phyloP scores from a whole-genome alignment of 1,140 invertebrate species.

The Bombus superbus region DNA sequence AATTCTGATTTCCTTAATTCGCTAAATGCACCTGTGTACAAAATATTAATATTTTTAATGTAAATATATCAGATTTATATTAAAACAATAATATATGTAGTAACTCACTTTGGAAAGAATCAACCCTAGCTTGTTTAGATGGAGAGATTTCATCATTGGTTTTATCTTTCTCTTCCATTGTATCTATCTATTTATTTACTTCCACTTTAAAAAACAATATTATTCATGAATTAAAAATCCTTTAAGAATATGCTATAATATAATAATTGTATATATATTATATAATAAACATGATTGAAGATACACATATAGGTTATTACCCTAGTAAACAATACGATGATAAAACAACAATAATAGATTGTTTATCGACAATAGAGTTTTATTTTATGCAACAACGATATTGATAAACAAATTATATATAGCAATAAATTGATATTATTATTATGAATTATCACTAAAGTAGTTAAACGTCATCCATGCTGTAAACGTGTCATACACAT shows the following conservation, averaged over 20 bases:
- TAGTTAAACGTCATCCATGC: background rate
- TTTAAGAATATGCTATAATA: background rate
- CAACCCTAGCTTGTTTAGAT: constrained; percentile 61
- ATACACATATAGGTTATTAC: background rate
- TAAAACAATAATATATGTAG: background rate
- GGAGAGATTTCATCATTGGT: constrained; percentile 44
- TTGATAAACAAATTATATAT: background rate
- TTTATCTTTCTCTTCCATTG: constrained; percentile 26
- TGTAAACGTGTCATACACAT: background rate
- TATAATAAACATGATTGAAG: background rate
- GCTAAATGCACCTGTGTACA: constrained; percentile 68
- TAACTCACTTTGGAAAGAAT: constrained; percentile 53
- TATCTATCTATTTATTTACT: constrained; percentile 15
- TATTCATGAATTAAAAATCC: background rate
- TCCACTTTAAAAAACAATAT: background rate
- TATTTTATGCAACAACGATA: background rate
- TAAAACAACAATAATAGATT: background rate
- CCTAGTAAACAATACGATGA: background rate
- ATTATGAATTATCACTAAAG: background rate
- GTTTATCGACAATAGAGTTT: background rate
- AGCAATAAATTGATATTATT: background rate
- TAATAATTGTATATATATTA: background rate
- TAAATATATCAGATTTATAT: background rate
- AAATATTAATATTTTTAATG: constrained; percentile 17
- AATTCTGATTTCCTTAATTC: constrained; percentile 76